These are phyloP conservation scores for Mobula hypostoma DNA, from an alignment of 2,113 vertebrate species.

Conservation along the genomic window DNA sequence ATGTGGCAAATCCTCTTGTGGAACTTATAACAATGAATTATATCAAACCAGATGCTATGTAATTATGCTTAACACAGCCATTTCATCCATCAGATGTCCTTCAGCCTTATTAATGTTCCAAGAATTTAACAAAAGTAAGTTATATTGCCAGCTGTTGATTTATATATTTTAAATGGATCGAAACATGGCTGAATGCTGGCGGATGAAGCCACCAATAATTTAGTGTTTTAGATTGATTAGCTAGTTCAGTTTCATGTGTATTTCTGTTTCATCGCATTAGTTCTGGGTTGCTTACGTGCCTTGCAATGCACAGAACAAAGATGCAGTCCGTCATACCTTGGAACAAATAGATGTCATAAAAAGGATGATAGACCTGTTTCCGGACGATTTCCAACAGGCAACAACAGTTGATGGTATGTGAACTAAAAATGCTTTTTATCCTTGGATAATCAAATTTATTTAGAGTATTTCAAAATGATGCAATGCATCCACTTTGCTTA, in stretches of 20 bases:
- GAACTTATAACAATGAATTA: background rate
- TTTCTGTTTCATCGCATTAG: background rate
- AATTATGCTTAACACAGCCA: background rate
- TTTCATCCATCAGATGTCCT: background rate
- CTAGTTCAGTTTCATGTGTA: background rate
- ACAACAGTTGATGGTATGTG: slow-evolving; percentile 28
- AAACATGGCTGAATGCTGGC: background rate
- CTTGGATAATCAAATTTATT: background rate
- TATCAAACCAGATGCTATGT: background rate
- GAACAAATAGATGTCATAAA: slow-evolving; percentile 33
- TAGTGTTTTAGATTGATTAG: background rate
- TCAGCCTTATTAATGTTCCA: background rate
- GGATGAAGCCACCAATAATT: background rate
- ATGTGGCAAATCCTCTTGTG: no score
- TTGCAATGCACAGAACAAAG: slow-evolving; percentile 13
- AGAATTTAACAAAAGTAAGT: background rate
- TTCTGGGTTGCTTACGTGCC: slow-evolving; percentile 31
- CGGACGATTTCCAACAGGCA: background rate
- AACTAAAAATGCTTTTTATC: background rate
- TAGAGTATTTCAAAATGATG: background rate
- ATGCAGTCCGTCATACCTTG: slow-evolving; percentile 3
- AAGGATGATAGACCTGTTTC: slow-evolving; percentile 27
- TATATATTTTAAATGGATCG: background rate
- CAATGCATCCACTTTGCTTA: no score
- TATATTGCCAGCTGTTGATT: background rate